Conservation (phyloP, 1,140 invertebrate species). For the Dendrolimus kikuchii region DNA sequence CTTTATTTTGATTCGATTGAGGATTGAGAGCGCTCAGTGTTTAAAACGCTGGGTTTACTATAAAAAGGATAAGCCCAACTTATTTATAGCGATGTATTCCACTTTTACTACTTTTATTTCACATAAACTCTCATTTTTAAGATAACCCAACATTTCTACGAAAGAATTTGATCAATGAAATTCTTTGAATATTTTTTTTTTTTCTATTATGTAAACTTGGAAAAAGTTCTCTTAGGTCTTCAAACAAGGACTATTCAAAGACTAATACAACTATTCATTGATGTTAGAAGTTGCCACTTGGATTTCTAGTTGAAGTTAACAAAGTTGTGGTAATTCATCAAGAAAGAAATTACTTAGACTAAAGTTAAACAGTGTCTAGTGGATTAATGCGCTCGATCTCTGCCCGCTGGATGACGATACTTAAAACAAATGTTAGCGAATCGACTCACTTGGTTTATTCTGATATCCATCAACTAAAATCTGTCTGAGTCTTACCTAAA, state of each 20-base stretch:
- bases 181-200: no score
- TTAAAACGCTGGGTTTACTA: constrained; percentile 13
- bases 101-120: constrained; percentile 6
- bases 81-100: constrained; percentile 29
- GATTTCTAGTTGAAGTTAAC: no score
- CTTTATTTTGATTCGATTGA: constrained; percentile 43
- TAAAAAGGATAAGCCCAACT: constrained; percentile 31
- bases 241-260: no score
- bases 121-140: constrained; percentile 25
- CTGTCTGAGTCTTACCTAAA: constrained; percentile 16
- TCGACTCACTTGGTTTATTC: constrained; percentile 4
- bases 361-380: constrained; percentile 26
- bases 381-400: constrained; percentile 35
- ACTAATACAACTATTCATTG: no score
- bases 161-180: no score
- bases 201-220: no score
- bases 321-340: no score
- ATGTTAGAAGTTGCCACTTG: no score
- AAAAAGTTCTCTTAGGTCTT: no score
- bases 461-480: no score
- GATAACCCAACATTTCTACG: constrained; percentile 4
- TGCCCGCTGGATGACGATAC: constrained; percentile 18
- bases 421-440: constrained; percentile 42
- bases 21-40: constrained; percentile 26
- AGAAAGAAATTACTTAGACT: no score